phyloP scores from a whole-genome alignment of 2,113 vertebrate species.

The Myrmecobius fasciatus region DNA sequence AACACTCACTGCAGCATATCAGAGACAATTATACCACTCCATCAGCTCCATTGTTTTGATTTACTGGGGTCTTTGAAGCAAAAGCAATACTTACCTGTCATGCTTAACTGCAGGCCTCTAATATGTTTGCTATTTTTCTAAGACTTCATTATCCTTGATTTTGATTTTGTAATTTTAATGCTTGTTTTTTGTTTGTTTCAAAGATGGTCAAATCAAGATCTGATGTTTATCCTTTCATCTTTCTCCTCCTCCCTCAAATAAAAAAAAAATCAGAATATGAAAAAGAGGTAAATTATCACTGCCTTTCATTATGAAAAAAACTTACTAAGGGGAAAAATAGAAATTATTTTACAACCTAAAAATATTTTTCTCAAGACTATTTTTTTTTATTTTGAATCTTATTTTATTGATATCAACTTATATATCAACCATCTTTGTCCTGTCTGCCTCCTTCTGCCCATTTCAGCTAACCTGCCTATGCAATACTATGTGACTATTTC shows the following conservation, averaged over 20 bases:
- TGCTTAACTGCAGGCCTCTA: conserved; percentile 60
- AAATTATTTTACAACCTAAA: background rate
- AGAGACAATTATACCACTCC: conserved; percentile 78
- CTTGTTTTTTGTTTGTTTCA: conserved; percentile 61
- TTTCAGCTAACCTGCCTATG: background rate
- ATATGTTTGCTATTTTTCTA: conserved; percentile 56
- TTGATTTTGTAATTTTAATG: conserved; percentile 70
- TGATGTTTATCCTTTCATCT: background rate
- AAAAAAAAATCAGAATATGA: background rate
- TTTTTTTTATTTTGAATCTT: background rate
- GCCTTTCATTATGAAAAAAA: background rate
- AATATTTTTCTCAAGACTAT: background rate
- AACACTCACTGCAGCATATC: conserved; percentile 73
- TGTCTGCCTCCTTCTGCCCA: background rate
- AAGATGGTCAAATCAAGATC: conserved; percentile 31
- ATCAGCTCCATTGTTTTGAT: conserved; percentile 76
- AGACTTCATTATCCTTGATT: conserved; percentile 62
- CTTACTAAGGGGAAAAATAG: background rate
- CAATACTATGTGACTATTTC: background rate
- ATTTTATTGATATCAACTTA: background rate
- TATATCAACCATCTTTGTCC: background rate
- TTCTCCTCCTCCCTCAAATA: background rate
- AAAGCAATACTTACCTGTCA: conserved; percentile 75
- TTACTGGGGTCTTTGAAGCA: conserved; percentile 69
- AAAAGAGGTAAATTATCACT: background rate